Percentiles rank a stretch among this genome's conserved stretches.
These are phyloP conservation scores for Trichacis sp. DNA, from an alignment of 2,888 invertebrate genomes.

Conservation along the genomic window DNA sequence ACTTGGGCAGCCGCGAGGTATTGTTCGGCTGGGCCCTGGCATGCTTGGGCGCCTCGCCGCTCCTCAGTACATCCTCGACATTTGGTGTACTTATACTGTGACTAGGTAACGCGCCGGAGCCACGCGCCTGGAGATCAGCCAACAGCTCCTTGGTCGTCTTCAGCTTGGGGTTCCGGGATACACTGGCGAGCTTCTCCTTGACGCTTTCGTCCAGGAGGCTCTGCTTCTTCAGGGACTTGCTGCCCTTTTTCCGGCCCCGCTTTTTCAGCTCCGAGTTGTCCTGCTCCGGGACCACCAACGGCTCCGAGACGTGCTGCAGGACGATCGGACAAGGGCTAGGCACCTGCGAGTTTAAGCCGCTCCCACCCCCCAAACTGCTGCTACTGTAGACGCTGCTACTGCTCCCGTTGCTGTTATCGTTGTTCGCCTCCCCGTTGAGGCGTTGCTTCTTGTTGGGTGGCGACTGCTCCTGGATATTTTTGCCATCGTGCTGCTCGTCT, in stretches of 20 bases:
- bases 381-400: constrained; percentile 48
- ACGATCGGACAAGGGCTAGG: constrained; percentile 67
- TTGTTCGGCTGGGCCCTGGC: constrained; percentile 51
- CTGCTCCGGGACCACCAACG: constrained; percentile 9
- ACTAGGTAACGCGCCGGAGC: constrained; percentile 65
- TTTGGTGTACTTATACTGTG: constrained; percentile 61
- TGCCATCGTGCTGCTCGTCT: constrained; percentile 58
- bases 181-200: constrained; percentile 74
- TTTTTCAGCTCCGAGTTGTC: constrained; percentile 67
- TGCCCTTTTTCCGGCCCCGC: constrained; percentile 74
- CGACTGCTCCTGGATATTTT: constrained; percentile 57
- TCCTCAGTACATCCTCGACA: constrained; percentile 64
- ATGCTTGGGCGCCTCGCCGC: constrained; percentile 65
- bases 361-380: constrained; percentile 36
- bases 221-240: constrained; percentile 71
- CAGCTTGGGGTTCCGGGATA: constrained; percentile 74
- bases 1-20: constrained; percentile 33
- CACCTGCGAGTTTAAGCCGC: constrained; percentile 70
- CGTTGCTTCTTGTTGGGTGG: constrained; percentile 67
- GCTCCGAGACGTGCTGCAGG: constrained; percentile 12
- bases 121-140: constrained; percentile 79
- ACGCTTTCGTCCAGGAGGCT: constrained; percentile 70
- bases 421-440: constrained; percentile 70
- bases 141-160: constrained; percentile 86
- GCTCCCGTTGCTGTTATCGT: constrained; percentile 48